phyloP scores from a whole-genome alignment of 2,113 vertebrate genomes.

The Stigmatopora argus region DNA sequence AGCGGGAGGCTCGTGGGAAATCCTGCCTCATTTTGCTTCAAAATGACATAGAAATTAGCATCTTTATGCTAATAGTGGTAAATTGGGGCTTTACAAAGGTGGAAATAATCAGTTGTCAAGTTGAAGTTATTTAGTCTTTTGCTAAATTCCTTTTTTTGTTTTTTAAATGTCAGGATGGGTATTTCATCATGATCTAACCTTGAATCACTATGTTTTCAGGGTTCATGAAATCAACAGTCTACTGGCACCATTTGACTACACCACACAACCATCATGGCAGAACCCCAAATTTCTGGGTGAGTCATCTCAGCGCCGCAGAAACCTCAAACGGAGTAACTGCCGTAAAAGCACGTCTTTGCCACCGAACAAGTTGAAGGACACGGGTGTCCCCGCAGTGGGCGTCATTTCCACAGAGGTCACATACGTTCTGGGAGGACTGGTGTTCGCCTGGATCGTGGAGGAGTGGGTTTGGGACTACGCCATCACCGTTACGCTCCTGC shows the following conservation, averaged over 20 bases:
- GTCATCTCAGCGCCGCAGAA: slow-evolving; percentile 1
- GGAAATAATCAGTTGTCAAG: too few species aligned
- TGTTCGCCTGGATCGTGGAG: slow-evolving; percentile 76
- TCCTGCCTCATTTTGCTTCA: too few species aligned
- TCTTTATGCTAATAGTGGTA: too few species aligned
- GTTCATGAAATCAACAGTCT: slow-evolving; percentile 72
- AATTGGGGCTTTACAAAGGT: too few species aligned
- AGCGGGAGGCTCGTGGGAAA: too few species aligned
- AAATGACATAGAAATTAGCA: too few species aligned
- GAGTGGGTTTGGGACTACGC: slow-evolving; percentile 81
- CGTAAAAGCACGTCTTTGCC: too few species aligned
- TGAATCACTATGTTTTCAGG: slow-evolving; percentile 30
- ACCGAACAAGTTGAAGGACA: neutral
- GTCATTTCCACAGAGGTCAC: slow-evolving; percentile 76
- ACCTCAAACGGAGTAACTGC: neutral
- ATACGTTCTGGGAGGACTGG: slow-evolving; percentile 67
- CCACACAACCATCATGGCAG: slow-evolving; percentile 72
- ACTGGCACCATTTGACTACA: slow-evolving; percentile 75
- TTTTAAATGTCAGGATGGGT: too few species aligned
- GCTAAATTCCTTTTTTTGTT: too few species aligned
- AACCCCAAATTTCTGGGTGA: slow-evolving; percentile 73
- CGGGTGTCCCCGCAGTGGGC: slow-evolving; percentile 46
- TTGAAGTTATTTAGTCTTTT: too few species aligned
- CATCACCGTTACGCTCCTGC: slow-evolving; percentile 75
- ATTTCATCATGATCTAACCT: too few species aligned